phyloP scores from a whole-genome alignment of 37 sponge, comb jelly and placozoan genomes.

The Theonella swinhoei region DNA sequence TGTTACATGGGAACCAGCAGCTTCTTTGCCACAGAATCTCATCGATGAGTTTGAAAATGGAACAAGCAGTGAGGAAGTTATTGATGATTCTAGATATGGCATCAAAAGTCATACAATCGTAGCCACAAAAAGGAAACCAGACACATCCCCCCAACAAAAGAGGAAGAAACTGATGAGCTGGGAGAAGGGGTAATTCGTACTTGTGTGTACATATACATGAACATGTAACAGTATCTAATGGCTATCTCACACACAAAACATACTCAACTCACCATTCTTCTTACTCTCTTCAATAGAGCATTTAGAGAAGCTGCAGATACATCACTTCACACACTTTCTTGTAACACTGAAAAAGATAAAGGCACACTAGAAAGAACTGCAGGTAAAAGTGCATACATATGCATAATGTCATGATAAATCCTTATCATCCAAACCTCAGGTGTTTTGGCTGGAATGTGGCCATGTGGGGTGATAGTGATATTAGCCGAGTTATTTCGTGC shows the following conservation, averaged over 20 bases:
- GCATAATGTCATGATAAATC: neutral
- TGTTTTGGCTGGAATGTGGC: constrained; percentile 44
- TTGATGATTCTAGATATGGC: neutral
- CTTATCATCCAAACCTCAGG: constrained; percentile 9
- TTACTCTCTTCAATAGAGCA: no score
- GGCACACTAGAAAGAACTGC: constrained; percentile 28
- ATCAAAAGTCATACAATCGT: constrained; percentile 14
- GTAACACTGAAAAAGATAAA: constrained; percentile 51
- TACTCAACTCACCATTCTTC: no score
- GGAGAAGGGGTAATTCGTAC: no score
- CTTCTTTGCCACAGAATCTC: constrained; percentile 11
- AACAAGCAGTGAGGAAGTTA: neutral
- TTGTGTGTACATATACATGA: no score
- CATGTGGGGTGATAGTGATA: constrained; percentile 38
- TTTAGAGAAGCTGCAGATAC: neutral
- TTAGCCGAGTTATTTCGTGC: constrained; percentile 26
- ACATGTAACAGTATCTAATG: no score
- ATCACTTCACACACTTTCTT: neutral
- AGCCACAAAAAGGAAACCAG: no score
- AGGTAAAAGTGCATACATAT: constrained; percentile 5
- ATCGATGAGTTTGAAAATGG: constrained; percentile 23
- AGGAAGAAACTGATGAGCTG: no score
- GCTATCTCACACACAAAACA: no score
- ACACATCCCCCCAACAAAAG: no score
- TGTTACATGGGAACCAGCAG: constrained; percentile 22